These are phyloP conservation scores for Odontamblyopus lacepedii DNA, from an alignment of 2,797 vertebrate genomes.

Conservation along the genomic window DNA sequence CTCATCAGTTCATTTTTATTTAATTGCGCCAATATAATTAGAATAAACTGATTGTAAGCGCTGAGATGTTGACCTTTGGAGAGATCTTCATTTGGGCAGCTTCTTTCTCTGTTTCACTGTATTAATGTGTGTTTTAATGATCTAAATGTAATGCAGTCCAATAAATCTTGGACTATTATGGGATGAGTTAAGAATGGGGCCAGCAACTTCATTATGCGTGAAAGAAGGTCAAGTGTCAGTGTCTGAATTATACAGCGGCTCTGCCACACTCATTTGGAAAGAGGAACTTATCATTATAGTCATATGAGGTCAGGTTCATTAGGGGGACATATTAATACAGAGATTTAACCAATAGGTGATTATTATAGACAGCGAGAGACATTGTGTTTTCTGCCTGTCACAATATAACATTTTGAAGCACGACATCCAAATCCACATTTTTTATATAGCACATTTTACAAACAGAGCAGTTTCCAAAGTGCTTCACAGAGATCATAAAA, in stretches of 20 bases:
- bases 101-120: not conserved
- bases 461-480: no score
- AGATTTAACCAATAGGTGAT: not conserved
- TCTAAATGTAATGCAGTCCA: conserved; percentile 13
- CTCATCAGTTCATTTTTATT: conserved; percentile 39
- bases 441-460: no score
- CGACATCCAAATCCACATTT: no score
- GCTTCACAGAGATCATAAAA: no score
- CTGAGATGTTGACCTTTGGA: conserved; percentile 6
- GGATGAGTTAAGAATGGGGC: conserved; percentile 24
- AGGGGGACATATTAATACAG: not conserved
- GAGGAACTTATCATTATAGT: not conserved
- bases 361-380: not conserved
- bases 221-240: conserved; percentile 29
- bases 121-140: conserved; percentile 26
- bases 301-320: conserved; percentile 6
- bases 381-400: not conserved
- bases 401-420: no score
- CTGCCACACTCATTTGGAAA: not conserved
- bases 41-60: conserved; percentile 24
- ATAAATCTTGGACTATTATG: conserved; percentile 17
- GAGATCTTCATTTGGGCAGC: not conserved
- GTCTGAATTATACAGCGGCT: not conserved
- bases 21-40: conserved; percentile 32
- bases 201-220: conserved; percentile 8